These are phyloP conservation scores for Parnassius smintheus DNA, from an alignment of 2,888 invertebrate genomes.

Conservation along the genomic window DNA sequence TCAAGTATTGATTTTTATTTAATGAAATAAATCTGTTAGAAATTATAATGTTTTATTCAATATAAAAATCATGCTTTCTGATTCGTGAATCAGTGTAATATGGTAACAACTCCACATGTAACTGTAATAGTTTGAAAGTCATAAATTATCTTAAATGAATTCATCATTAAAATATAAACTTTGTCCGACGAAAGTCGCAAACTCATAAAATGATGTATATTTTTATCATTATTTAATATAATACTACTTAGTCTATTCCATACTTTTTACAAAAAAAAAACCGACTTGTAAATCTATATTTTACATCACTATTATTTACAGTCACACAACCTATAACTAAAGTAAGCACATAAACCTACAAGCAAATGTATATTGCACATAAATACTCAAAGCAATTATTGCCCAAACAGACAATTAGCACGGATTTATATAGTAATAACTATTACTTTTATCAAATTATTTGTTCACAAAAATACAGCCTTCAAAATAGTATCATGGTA, in stretches of 20 bases:
- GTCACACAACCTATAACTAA: constrained; percentile 66
- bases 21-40: too few species aligned
- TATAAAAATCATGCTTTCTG: constrained; percentile 23
- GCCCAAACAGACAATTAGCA: constrained; percentile 1
- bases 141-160: constrained; percentile 1
- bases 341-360: constrained; percentile 31
- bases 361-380: constrained; percentile 16
- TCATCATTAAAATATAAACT: constrained; percentile 49
- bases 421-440: neutral
- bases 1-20: constrained; percentile 6
- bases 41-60: neutral
- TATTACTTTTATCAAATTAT: constrained; percentile 14
- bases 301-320: constrained; percentile 53
- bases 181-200: constrained; percentile 74
- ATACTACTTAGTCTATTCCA: constrained; percentile 31
- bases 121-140: neutral
- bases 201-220: constrained; percentile 48
- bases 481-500: constrained; percentile 21
- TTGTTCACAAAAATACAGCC: constrained; percentile 25
- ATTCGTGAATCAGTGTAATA: constrained; percentile 11
- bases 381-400: constrained; percentile 17
- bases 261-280: constrained; percentile 9
- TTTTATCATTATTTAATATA: constrained; percentile 40
- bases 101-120: constrained; percentile 1
- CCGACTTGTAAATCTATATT: neutral